Evolutionary conservation across 2,113 vertebrate species (phyloP), one percentile per base, ranked within the genome.

Genomic region (Channa maculata): DNA sequence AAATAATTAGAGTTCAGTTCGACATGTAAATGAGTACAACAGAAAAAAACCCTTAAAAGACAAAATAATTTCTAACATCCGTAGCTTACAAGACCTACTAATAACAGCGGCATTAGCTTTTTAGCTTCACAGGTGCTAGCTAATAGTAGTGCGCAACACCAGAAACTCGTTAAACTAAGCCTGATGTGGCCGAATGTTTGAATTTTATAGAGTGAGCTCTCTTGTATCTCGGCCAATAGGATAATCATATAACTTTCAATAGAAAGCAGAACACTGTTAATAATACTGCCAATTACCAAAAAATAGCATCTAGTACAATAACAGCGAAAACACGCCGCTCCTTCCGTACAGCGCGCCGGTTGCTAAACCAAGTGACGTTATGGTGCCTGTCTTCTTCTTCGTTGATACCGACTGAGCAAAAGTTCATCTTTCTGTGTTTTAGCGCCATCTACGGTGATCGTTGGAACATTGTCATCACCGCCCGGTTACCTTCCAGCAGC

Each of bases 341-440:
- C 46, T 66, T 75, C 68, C 58, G 50, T 14, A 6, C 62, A 1
- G 62, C 77, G 73, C 86, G 86, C 90, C 85, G 84, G 82, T 84
- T 65, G 53, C 69, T 54, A 11, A 71, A 80, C 0, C 1, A 0
- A 13, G 34, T 88, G 82, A 90, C 78, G 84, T 90, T 85, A 86
- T 24, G 8, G 2, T 0, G 5, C 24, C 0, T 1, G 41, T 8
- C 59, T 71, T 74, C 43, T 48, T 77, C 2, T 72, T 82, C 71
- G 67, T 59, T 4, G 45, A 2, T 55, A 14, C 0, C 24, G 24
- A 24, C 24, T 24, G 24, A 24, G 24, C 24, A 24, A 24, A 24
- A 24, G 24, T 1, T 24, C 24, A 24, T 1, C 24, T 24, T 24
- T 24, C 24, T 24, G 24, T 24, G 41, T 4, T 62, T 48, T 66